Evolutionary conservation across 1,140 invertebrate species (phyloP).

Genomic region (Papilio glaucus): DNA sequence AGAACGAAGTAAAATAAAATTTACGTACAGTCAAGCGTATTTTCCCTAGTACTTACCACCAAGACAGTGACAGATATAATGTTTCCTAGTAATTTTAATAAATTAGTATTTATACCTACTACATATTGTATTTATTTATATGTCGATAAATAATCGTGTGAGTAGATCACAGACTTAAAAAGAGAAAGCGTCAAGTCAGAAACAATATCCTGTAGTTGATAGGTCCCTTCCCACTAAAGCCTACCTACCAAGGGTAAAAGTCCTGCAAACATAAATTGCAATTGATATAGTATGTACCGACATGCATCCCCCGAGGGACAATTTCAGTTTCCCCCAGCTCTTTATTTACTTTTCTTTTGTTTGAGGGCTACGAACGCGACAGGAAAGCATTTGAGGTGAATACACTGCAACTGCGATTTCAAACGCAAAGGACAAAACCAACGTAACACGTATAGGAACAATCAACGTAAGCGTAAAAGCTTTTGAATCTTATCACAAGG

Average conservation of each 20-base stretch:
- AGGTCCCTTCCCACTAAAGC: neutral
- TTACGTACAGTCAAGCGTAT: neutral
- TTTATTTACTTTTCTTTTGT: conserved; percentile 44
- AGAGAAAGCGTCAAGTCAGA: neutral
- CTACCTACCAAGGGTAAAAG: neutral
- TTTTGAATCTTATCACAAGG: neutral
- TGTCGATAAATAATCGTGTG: too few relatives aligned
- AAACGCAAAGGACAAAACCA: conserved; percentile 35
- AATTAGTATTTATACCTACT: too few relatives aligned
- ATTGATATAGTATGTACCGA: conserved; percentile 30
- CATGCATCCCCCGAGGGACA: conserved; percentile 45
- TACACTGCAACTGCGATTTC: conserved; percentile 50
- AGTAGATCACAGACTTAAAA: neutral
- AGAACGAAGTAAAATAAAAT: neutral
- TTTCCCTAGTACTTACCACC: neutral
- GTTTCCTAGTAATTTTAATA: too few relatives aligned
- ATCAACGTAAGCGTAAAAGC: conserved; percentile 29
- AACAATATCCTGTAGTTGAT: neutral
- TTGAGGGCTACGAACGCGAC: conserved; percentile 47
- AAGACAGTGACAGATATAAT: too few relatives aligned
- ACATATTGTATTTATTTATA: too few relatives aligned
- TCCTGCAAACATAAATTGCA: conserved; percentile 17
- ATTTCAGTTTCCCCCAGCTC: conserved; percentile 47
- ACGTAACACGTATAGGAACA: conserved; percentile 32
- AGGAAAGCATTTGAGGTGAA: conserved; percentile 54